phyloP scores from a whole-genome alignment of 2,888 invertebrate species.

The Polydesmus complanatus region DNA sequence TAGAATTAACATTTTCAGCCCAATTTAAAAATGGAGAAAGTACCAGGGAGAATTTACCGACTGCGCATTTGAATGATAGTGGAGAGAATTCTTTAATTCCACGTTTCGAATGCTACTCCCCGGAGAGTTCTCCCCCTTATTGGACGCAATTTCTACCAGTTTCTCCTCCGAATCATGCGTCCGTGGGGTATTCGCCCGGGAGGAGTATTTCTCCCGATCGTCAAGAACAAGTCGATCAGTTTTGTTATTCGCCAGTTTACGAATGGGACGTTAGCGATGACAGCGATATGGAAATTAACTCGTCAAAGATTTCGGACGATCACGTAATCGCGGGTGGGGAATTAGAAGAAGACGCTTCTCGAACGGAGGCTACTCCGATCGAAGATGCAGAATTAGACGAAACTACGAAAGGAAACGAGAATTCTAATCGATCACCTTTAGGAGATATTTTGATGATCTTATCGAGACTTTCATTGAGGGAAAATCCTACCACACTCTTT shows the following conservation, averaged over 20 bases:
- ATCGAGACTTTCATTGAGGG: conserved; percentile 4
- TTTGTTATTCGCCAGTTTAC: conserved; percentile 12
- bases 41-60: not conserved
- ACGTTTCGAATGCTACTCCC: not conserved
- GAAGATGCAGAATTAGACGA: not conserved
- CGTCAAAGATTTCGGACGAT: not conserved
- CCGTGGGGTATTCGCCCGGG: not conserved
- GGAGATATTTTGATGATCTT: conserved; percentile 9
- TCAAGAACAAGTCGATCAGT: not conserved
- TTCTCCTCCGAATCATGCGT: not conserved
- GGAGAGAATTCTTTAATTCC: not conserved
- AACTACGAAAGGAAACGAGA: not conserved
- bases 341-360: not conserved
- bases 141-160: conserved; percentile 1
- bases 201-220: not conserved
- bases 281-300: not conserved
- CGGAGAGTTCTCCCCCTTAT: conserved; percentile 11
- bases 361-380: not conserved
- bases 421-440: not conserved
- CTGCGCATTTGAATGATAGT: not conserved
- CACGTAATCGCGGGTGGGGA: not conserved
- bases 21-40: not conserved
- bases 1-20: not conserved
- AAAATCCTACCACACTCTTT: not conserved
- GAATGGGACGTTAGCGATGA: conserved; percentile 7